Evolutionary conservation across 2,797 vertebrate genomes (phyloP).

Genomic region (Amblyopsis hoosieri): DNA sequence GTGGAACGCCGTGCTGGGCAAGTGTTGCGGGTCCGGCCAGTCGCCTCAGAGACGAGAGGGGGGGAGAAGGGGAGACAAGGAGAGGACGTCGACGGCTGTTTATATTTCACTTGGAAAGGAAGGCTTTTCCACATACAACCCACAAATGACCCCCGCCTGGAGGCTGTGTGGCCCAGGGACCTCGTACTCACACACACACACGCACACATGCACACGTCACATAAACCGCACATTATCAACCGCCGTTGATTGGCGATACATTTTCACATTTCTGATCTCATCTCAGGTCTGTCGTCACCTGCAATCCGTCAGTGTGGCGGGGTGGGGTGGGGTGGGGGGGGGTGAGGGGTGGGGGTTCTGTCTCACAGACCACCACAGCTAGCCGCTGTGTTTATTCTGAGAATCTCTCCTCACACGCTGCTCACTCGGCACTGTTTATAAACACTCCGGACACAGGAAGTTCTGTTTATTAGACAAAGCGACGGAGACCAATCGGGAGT

Average conservation of each 20-base stretch:
- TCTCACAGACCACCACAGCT: constrained; percentile 29
- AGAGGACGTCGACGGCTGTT: constrained; percentile 80
- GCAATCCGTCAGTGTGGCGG: constrained; percentile 19
- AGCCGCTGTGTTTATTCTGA: constrained; percentile 51
- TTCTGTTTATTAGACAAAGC: constrained; percentile 73
- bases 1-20: constrained; percentile 71
- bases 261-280: constrained; percentile 23
- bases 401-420: constrained; percentile 55
- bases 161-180: constrained; percentile 80
- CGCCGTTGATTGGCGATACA: constrained; percentile 10
- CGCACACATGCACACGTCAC: constrained; percentile 4
- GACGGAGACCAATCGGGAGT: constrained; percentile 63
- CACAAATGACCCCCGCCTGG: constrained; percentile 80
- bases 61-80: constrained; percentile 46
- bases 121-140: constrained; percentile 86
- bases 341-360: constrained; percentile 28
- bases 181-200: constrained; percentile 2
- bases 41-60: constrained; percentile 68
- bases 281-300: constrained; percentile 39
- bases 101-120: constrained; percentile 90
- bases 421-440: constrained; percentile 72
- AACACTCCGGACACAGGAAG: constrained; percentile 73
- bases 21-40: constrained; percentile 81
- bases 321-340: not conserved
- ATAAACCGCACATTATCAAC: constrained; percentile 11